A percentile compares a stretch with the other conserved stretches of the same genome.
These are phyloP conservation scores for Cristatella mucedo DNA, from an alignment of 2,888 invertebrate species.

Conservation along the genomic window DNA sequence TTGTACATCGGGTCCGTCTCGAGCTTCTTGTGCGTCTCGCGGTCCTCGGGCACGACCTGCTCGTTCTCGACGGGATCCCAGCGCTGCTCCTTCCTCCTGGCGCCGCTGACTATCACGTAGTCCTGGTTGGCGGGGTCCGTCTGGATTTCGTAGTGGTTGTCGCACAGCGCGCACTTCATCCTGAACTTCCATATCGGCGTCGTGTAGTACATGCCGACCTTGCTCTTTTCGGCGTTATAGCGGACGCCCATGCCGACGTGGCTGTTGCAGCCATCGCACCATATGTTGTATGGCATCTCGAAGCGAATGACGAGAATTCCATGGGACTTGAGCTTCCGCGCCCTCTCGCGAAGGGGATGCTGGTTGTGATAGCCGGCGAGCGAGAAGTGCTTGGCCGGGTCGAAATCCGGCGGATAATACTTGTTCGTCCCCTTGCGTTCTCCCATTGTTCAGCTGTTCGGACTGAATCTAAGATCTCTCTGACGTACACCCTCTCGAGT, in stretches of 20 bases:
- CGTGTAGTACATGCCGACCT: constrained; percentile 86
- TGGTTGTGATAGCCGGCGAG: constrained; percentile 80
- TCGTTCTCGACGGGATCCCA: constrained; percentile 95
- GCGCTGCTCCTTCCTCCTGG: constrained; percentile 83
- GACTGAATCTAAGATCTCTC: too few relatives aligned
- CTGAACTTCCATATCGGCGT: constrained; percentile 94
- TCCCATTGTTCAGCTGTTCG: constrained; percentile 49
- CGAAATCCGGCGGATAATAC: constrained; percentile 97
- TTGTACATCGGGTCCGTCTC: constrained; percentile 96
- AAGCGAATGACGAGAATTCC: constrained; percentile 87
- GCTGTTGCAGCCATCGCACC: constrained; percentile 95
- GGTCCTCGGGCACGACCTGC: constrained; percentile 41
- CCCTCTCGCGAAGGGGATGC: constrained; percentile 86
- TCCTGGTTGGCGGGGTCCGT: constrained; percentile 97
- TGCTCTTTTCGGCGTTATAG: constrained; percentile 55
- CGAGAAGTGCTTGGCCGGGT: constrained; percentile 73
- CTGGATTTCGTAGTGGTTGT: constrained; percentile 91
- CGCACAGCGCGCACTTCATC: constrained; percentile 96
- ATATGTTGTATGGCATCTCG: constrained; percentile 99
- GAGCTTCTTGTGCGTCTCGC: constrained; percentile 52
- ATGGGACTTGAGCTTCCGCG: constrained; percentile 68
- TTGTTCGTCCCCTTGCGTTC: constrained; percentile 93
- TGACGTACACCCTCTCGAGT: too few relatives aligned
- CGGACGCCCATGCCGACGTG: constrained; percentile 99
- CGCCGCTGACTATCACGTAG: constrained; percentile 84